phyloP scores from a whole-genome alignment of 2,888 invertebrate species.

The Meloe dianella region DNA sequence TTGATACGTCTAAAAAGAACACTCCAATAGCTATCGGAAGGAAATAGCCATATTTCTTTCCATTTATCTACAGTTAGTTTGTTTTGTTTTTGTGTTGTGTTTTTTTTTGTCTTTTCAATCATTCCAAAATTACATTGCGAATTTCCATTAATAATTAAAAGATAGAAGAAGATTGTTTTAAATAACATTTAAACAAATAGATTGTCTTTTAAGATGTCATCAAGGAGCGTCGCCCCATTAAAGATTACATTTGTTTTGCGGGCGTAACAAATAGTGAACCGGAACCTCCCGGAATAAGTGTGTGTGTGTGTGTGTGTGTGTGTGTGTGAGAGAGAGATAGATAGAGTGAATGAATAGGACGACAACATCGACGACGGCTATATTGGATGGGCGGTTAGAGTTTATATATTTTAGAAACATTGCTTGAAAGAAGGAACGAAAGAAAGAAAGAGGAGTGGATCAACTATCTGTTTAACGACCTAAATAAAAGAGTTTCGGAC shows the following conservation, averaged over 20 bases:
- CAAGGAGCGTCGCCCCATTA: slow-evolving; percentile 24
- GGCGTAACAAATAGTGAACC: slow-evolving; percentile 17
- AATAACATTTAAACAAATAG: slow-evolving; percentile 28
- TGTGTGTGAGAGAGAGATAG: no score
- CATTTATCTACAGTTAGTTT: slow-evolving; percentile 20
- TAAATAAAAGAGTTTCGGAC: slow-evolving; percentile 59
- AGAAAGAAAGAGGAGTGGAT: slow-evolving; percentile 44
- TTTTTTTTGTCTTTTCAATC: no score
- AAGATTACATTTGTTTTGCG: slow-evolving; percentile 28
- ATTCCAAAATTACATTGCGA: not conserved
- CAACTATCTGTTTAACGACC: slow-evolving; percentile 57
- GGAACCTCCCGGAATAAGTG: not conserved
- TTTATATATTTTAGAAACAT: slow-evolving; percentile 1
- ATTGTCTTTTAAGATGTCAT: not conserved
- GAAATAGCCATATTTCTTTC: slow-evolving; percentile 50
- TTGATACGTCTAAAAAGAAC: not conserved
- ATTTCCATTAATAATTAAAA: not conserved
- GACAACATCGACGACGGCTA: not conserved
- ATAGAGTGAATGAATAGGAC: not conserved
- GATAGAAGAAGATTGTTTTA: slow-evolving; percentile 5
- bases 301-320: no score
- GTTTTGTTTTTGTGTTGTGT: not conserved
- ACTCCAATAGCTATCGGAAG: slow-evolving; percentile 48
- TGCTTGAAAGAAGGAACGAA: slow-evolving; percentile 36
- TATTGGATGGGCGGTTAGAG: slow-evolving; percentile 6